phyloP scores from a whole-genome alignment of 2,888 invertebrate species.

The Colletes collaris region DNA sequence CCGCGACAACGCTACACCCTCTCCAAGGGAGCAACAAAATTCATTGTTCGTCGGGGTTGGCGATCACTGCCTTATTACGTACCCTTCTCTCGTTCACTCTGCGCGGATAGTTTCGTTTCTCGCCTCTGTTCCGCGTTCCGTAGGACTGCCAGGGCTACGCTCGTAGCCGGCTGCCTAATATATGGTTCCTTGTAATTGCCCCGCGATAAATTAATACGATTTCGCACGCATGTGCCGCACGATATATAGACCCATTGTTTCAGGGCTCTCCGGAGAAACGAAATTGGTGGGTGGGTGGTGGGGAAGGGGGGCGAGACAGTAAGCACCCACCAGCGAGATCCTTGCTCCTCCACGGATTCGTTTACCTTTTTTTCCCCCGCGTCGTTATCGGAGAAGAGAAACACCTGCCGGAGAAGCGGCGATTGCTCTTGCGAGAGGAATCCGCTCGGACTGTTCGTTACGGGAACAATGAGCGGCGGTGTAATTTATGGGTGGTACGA shows the following conservation, averaged over 20 bases:
- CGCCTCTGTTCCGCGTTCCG: constrained; percentile 41
- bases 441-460: constrained; percentile 47
- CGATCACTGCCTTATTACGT: neutral
- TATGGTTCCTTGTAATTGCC: constrained; percentile 81
- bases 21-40: no score
- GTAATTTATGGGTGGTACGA: constrained; percentile 38
- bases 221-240: constrained; percentile 64
- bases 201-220: constrained; percentile 79
- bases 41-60: no score
- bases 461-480: constrained; percentile 61
- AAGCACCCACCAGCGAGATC: constrained; percentile 32
- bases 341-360: constrained; percentile 14
- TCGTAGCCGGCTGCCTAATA: constrained; percentile 73
- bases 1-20: no score
- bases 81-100: constrained; percentile 12
- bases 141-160: constrained; percentile 55
- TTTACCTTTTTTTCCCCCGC: constrained; percentile 4
- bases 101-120: constrained; percentile 43
- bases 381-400: constrained; percentile 56
- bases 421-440: constrained; percentile 21
- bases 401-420: constrained; percentile 58
- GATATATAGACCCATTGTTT: constrained; percentile 77
- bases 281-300: neutral
- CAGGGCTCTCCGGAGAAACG: constrained; percentile 51
- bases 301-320: constrained; percentile 21